Percentiles rank a stretch among this genome's conserved stretches.
These are phyloP conservation scores for Cryptomyrus ogoouensis DNA, from an alignment of 2,113 vertebrate genomes.

Conservation along the genomic window DNA sequence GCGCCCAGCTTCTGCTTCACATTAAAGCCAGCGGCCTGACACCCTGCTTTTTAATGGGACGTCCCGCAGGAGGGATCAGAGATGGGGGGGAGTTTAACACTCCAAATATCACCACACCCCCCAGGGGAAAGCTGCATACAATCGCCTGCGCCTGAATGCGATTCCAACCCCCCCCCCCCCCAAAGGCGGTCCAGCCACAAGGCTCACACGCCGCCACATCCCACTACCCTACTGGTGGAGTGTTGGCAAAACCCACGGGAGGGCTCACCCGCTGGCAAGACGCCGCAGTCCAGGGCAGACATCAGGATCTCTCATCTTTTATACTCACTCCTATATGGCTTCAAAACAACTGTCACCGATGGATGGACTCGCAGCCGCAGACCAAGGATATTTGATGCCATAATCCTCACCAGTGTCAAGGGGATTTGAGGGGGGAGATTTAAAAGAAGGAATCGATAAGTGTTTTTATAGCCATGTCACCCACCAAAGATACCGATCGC, in stretches of 20 bases:
- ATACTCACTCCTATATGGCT: neutral
- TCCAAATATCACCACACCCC: neutral
- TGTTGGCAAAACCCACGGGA: neutral
- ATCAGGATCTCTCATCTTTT: neutral
- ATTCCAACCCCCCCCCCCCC: neutral
- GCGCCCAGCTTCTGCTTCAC: neutral
- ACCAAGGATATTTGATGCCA: neutral
- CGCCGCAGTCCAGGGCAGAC: neutral
- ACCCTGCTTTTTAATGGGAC: neutral
- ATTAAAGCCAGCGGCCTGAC: neutral
- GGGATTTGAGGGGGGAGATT: neutral
- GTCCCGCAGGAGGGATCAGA: neutral
- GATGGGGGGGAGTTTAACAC: neutral
- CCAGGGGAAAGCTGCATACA: neutral
- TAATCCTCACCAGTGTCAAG: neutral
- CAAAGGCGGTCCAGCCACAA: neutral
- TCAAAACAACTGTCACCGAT: neutral
- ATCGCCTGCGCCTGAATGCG: neutral
- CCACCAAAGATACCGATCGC: conserved; percentile 29
- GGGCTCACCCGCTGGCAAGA: neutral
- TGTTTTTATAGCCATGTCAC: conserved; percentile 29
- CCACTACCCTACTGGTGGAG: neutral
- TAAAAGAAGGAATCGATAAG: conserved; percentile 1
- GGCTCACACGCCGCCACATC: neutral
- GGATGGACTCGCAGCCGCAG: neutral